A percentile compares a stretch with the other conserved stretches of the same genome.
Conservation (phyloP, 2,888 invertebrate species). For the Linnaemya vulpina region DNA sequence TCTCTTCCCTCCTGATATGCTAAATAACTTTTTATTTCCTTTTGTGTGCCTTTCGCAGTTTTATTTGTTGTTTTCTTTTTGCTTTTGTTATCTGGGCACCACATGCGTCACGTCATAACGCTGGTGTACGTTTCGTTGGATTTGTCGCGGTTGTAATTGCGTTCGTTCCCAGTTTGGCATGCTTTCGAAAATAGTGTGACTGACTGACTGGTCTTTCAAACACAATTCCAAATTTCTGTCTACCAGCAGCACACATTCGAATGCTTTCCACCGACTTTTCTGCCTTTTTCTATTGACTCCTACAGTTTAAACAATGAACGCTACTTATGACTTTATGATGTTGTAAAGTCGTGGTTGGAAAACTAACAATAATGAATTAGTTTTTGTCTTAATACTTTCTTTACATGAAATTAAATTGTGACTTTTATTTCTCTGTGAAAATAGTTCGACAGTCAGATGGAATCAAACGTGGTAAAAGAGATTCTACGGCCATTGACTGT, state of each 20-base stretch:
- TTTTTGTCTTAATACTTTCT: constrained; percentile 65
- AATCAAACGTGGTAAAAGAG: not conserved
- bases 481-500: not conserved
- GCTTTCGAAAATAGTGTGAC: constrained; percentile 15
- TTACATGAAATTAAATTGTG: constrained; percentile 52
- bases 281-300: not conserved
- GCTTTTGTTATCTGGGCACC: constrained; percentile 22
- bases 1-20: not conserved
- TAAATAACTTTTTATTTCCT: constrained; percentile 4
- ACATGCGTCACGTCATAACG: constrained; percentile 60
- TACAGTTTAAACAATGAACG: constrained; percentile 50
- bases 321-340: constrained; percentile 69
- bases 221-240: constrained; percentile 39
- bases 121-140: constrained; percentile 62
- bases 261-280: not conserved
- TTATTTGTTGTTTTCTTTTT: not conserved
- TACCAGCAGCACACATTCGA: too few relatives aligned
- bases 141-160: constrained; percentile 58
- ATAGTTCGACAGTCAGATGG: not conserved
- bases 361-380: not conserved
- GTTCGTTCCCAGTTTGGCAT: constrained; percentile 4
- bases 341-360: constrained; percentile 18
- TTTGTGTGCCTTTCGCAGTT: constrained; percentile 33
- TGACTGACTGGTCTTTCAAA: not conserved
- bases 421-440: constrained; percentile 40